phyloP scores from a whole-genome alignment of 2,888 invertebrate genomes.

The Pogonocherus hispidulus region DNA sequence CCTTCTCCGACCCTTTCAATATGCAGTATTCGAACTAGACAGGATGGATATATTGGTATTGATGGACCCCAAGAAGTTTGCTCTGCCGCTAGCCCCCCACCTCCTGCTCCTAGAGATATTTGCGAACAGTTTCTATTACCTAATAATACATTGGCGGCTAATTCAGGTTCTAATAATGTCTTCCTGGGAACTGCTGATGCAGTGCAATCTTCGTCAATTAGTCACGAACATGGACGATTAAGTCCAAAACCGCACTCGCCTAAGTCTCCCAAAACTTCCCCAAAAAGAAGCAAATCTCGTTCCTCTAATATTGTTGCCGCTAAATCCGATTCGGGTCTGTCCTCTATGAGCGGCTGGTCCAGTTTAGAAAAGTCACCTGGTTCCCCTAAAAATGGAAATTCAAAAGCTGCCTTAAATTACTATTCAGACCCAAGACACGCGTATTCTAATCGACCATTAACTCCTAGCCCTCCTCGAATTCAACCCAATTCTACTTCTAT shows the following conservation, averaged over 20 bases:
- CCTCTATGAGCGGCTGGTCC: slow-evolving; percentile 90
- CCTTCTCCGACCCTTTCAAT: slow-evolving; percentile 76
- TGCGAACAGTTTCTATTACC: slow-evolving; percentile 67
- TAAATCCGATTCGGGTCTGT: slow-evolving; percentile 89
- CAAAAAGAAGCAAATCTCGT: slow-evolving; percentile 76
- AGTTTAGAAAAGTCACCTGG: slow-evolving; percentile 89
- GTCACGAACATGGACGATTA: slow-evolving; percentile 69
- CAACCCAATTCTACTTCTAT: slow-evolving; percentile 31
- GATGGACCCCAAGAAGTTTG: slow-evolving; percentile 24
- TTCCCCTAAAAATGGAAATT: slow-evolving; percentile 75
- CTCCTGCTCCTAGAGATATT: slow-evolving; percentile 83
- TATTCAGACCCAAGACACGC: slow-evolving; percentile 47
- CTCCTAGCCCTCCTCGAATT: slow-evolving; percentile 43
- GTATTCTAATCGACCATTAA: slow-evolving; percentile 45
- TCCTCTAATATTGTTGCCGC: slow-evolving; percentile 78
- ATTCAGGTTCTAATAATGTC: slow-evolving; percentile 63
- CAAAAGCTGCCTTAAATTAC: slow-evolving; percentile 51
- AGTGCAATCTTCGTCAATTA: slow-evolving; percentile 64
- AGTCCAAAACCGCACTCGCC: slow-evolving; percentile 79
- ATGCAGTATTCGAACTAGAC: slow-evolving; percentile 77
- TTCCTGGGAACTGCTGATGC: slow-evolving; percentile 67
- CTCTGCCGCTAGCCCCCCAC: slow-evolving; percentile 81
- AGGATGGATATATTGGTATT: slow-evolving; percentile 70
- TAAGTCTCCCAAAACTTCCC: slow-evolving; percentile 80
- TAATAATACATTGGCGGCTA: slow-evolving; percentile 40